Evolutionary conservation across 2,888 invertebrate genomes (phyloP).

Genomic region (Sabatieria punctata): DNA sequence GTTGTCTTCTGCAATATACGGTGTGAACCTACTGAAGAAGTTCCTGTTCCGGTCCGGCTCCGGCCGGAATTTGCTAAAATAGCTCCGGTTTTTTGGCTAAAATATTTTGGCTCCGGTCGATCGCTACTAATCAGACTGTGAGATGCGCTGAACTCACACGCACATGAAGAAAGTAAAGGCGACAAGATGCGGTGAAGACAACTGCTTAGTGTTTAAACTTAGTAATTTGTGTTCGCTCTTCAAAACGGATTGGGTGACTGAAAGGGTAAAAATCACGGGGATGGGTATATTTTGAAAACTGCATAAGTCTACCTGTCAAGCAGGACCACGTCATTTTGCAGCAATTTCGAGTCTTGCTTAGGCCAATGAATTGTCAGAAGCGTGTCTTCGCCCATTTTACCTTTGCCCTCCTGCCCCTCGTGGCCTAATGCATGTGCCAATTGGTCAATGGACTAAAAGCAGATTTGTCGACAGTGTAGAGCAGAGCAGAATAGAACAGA

Average conservation of each 20-base stretch:
- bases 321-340: conserved; percentile 92
- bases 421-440: conserved; percentile 83
- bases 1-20: no score
- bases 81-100: no score
- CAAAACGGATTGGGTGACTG: no score
- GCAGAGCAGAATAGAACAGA: neutral
- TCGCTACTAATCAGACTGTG: no score
- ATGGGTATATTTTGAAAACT: no score
- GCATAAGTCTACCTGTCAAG: conserved; percentile 49
- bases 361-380: conserved; percentile 89
- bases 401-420: conserved; percentile 37
- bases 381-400: conserved; percentile 54
- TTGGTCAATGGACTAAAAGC: conserved; percentile 58
- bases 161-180: neutral
- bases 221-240: no score
- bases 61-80: no score
- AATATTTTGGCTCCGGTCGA: no score
- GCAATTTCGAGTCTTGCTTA: conserved; percentile 70
- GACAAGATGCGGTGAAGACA: neutral
- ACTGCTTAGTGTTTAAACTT: no score
- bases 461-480: neutral
- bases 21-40: no score
- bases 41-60: no score
- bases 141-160: no score
- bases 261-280: neutral